phyloP scores from a whole-genome alignment of 2,113 vertebrate genomes.

The Antechinus flavipes region DNA sequence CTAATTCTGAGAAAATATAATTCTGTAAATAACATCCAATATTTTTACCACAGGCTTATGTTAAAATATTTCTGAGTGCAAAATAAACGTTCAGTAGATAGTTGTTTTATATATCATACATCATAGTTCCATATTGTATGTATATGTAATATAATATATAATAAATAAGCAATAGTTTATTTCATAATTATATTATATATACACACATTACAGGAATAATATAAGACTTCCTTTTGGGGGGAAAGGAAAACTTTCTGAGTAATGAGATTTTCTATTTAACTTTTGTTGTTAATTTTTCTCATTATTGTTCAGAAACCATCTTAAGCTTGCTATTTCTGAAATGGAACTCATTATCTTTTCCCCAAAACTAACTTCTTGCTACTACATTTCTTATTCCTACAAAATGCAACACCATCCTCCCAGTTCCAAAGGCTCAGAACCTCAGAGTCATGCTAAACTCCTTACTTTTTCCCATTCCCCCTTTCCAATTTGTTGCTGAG shows the following conservation, averaged over 20 bases:
- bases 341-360: neutral
- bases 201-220: neutral
- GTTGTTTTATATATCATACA: neutral
- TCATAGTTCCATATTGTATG: neutral
- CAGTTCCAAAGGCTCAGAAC: neutral
- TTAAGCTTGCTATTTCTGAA: neutral
- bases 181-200: no score
- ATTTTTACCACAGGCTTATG: neutral
- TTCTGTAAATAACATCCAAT: neutral
- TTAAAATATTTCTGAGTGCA: neutral
- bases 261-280: neutral
- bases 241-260: neutral
- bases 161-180: no score
- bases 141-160: no score
- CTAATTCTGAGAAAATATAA: neutral
- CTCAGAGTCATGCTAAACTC: neutral
- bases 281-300: neutral
- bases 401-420: neutral
- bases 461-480: no score
- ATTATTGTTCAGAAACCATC: neutral
- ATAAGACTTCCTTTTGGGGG: neutral
- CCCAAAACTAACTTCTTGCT: neutral
- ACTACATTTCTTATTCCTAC: neutral
- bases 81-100: neutral
- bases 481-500: neutral